phyloP scores from a whole-genome alignment of 2,113 vertebrate genomes.

The Phoenicopterus ruber region DNA sequence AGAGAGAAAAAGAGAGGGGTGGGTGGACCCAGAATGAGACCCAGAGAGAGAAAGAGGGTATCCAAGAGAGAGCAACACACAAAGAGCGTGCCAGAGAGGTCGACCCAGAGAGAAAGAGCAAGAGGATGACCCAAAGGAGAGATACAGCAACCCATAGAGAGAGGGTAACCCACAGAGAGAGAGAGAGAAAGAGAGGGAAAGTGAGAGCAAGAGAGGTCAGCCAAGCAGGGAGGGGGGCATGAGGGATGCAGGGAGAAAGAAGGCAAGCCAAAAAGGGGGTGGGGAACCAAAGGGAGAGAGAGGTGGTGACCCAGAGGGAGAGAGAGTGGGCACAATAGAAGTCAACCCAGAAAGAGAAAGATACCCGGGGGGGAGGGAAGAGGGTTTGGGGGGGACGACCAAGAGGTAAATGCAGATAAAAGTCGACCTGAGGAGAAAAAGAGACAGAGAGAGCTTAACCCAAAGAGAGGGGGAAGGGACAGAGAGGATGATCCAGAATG shows the following conservation, averaged over 20 bases:
- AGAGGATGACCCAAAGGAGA: not conserved
- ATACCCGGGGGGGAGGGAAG: not conserved
- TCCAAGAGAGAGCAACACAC: not conserved
- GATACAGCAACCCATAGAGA: not conserved
- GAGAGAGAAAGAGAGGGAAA: not conserved
- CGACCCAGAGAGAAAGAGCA: not conserved
- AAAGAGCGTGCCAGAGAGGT: not conserved
- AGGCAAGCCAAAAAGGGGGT: not conserved
- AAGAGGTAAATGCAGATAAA: not conserved
- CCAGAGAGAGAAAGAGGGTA: not conserved
- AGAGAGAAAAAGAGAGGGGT: not conserved
- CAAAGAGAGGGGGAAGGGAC: not conserved
- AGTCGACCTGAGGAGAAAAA: not conserved
- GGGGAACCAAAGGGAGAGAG: not conserved
- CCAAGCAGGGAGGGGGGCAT: not conserved
- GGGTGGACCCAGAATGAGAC: not conserved
- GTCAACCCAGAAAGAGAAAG: too few relatives aligned
- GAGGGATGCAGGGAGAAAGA: not conserved
- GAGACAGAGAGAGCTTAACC: not conserved
- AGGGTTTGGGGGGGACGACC: not conserved
- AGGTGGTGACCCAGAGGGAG: not conserved
- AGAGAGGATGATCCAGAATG: too few relatives aligned
- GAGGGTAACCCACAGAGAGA: not conserved
- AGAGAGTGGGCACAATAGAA: too few relatives aligned
- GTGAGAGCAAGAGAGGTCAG: too few relatives aligned